Percentiles rank a stretch among this genome's conserved stretches.
Evolutionary conservation across 2,888 invertebrate species (phyloP).

Genomic region (Caenorhabditis sp.): DNA sequence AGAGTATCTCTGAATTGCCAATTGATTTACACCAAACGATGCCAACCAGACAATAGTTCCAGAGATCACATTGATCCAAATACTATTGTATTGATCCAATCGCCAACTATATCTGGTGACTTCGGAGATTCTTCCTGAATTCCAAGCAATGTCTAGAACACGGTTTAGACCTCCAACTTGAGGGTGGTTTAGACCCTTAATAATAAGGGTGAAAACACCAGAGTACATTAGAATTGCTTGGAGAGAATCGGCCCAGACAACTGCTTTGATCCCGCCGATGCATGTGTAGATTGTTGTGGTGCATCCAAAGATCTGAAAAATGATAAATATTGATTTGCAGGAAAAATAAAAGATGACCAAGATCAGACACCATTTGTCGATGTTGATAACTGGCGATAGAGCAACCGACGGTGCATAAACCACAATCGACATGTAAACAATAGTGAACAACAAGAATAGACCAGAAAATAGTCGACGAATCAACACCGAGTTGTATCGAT

Average conservation of each 20-base stretch:
- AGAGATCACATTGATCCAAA: constrained; percentile 62
- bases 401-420: constrained; percentile 64
- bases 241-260: constrained; percentile 62
- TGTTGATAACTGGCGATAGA: constrained; percentile 53
- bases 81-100: constrained; percentile 58
- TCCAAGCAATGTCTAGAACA: constrained; percentile 51
- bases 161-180: constrained; percentile 55
- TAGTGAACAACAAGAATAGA: constrained; percentile 56
- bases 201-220: constrained; percentile 57
- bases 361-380: constrained; percentile 53
- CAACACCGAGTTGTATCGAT: constrained; percentile 59
- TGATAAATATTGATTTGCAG: constrained; percentile 4
- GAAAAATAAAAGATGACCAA: constrained; percentile 22
- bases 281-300: constrained; percentile 60
- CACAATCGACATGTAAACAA: constrained; percentile 61
- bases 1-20: constrained; percentile 63
- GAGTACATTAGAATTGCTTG: constrained; percentile 63
- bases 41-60: constrained; percentile 64
- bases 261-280: constrained; percentile 61
- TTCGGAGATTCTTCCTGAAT: constrained; percentile 54
- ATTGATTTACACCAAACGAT: constrained; percentile 63
- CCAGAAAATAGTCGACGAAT: constrained; percentile 56
- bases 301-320: constrained; percentile 58
- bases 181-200: constrained; percentile 54
- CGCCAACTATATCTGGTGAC: constrained; percentile 46